Evolutionary conservation across 1,140 invertebrate species (phyloP).

Genomic region (Drosophila simulans): DNA sequence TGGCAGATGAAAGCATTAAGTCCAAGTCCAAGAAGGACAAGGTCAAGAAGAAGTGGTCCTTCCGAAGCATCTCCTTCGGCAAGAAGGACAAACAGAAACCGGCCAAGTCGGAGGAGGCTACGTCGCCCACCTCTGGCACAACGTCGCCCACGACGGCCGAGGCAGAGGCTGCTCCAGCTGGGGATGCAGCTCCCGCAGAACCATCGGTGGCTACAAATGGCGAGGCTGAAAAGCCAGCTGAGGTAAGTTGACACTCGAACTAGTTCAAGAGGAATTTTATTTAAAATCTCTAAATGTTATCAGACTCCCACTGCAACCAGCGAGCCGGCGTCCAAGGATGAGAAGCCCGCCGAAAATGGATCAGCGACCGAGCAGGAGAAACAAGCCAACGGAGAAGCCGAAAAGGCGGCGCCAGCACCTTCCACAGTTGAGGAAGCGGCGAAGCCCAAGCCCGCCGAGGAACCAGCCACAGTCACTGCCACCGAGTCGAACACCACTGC

Average conservation of each 20-base stretch:
- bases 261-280: too few relatives aligned
- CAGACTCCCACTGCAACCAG: constrained; percentile 33
- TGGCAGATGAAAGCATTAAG: constrained; percentile 87
- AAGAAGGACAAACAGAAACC: constrained; percentile 94
- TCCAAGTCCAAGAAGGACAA: constrained; percentile 92
- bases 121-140: constrained; percentile 78
- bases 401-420: constrained; percentile 43
- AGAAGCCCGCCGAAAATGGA: constrained; percentile 70
- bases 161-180: constrained; percentile 42
- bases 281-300: not conserved
- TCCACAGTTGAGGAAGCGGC: constrained; percentile 46
- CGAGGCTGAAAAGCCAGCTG: constrained; percentile 56
- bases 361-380: constrained; percentile 63
- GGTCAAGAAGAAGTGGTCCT: constrained; percentile 94
- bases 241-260: constrained; percentile 34
- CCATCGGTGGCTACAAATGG: constrained; percentile 62
- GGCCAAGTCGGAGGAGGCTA: constrained; percentile 85
- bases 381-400: constrained; percentile 62
- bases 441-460: constrained; percentile 32
- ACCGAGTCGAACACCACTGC: constrained; percentile 84
- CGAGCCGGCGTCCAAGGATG: constrained; percentile 49
- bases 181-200: constrained; percentile 47
- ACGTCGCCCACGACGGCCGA: constrained; percentile 41
- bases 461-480: constrained; percentile 39
- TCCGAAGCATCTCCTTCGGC: constrained; percentile 92